Evolutionary conservation across 2,888 invertebrate genomes (phyloP).

Genomic region (Tridacna gigas): DNA sequence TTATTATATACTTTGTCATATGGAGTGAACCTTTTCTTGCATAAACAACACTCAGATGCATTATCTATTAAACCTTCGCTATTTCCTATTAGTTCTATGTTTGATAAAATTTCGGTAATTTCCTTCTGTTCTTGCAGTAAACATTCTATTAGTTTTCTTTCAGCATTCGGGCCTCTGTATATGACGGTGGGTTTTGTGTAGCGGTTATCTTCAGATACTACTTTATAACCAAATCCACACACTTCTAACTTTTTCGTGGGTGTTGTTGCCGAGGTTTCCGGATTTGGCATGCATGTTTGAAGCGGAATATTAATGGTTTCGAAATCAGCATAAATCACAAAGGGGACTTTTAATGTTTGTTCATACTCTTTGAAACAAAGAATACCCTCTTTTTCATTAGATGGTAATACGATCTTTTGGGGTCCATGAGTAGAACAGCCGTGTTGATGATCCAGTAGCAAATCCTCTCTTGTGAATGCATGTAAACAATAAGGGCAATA

Average conservation of each 20-base stretch:
- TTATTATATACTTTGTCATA: neutral
- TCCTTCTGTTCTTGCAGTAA: slow-evolving; percentile 45
- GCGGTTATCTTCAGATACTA: slow-evolving; percentile 37
- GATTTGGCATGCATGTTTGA: slow-evolving; percentile 27
- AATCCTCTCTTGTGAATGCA: slow-evolving; percentile 12
- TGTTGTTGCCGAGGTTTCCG: neutral
- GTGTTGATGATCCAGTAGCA: slow-evolving; percentile 7
- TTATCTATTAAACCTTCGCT: neutral
- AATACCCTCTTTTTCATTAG: neutral
- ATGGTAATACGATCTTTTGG: slow-evolving; percentile 22
- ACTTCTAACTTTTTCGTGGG: slow-evolving; percentile 28
- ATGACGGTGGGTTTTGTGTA: slow-evolving; percentile 47
- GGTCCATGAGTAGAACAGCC: slow-evolving; percentile 19
- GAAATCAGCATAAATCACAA: slow-evolving; percentile 49
- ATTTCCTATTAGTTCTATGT: slow-evolving; percentile 36
- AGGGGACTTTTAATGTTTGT: slow-evolving; percentile 37
- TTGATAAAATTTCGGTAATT: slow-evolving; percentile 30
- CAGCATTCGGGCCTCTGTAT: slow-evolving; percentile 41
- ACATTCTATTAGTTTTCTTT: slow-evolving; percentile 32
- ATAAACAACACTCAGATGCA: slow-evolving; percentile 8
- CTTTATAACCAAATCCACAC: slow-evolving; percentile 47
- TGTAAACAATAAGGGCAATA: slow-evolving; percentile 31
- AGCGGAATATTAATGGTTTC: slow-evolving; percentile 27
- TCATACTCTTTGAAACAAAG: slow-evolving; percentile 15
- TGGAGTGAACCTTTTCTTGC: neutral